Base-by-base conservation (phyloP, 2,888 invertebrate genomes). In the Rhingia campestris region DNA sequence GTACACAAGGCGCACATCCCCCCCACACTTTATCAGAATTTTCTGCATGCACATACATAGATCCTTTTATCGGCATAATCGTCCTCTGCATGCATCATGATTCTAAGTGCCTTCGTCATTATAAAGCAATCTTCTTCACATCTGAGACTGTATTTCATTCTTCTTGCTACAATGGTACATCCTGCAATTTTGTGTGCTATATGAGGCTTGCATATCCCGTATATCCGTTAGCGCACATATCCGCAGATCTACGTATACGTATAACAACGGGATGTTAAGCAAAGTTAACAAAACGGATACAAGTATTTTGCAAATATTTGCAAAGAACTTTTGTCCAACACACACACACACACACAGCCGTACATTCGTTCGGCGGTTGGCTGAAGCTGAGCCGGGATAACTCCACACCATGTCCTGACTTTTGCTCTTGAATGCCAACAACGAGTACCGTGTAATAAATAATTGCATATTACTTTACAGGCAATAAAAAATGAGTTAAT, bases 261-360 rank as follows among this genome's bases (percentile, higher is more conserved):
- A 39, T n/a, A 79, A 79, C 84, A 75, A 75, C 79, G 70, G 79
- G 84, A 84, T 84, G 84, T 84, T 84, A 84, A 75, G 84, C 80
- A 84, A 84, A 84, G 84, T 84, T 84, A 84, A 84, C 84, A 84
- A 84, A 84, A 84, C 79, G 84, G 84, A 84, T 84, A 84, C 84
- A 84, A 84, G 84, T 84, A 84, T 84, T 84, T 84, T 84, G 84
- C 84, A 84, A 84, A 84, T 84, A 84, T 84, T 84, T 84, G 84
- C 84, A 75, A 84, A 84, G 84, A 84, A 84, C 84, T 84, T 80
- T 74, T 84, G 69, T 74, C 82, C 67, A 67, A 77, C 64, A 69
- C 59, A 61, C 12, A 22, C 22, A 22, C 22, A 22, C 22, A 22
- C 22, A 22, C 22, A 22, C 22, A 22, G 22, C 22, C 22, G 2